Base-by-base conservation (phyloP, 2,888 invertebrate genomes). In the Strigamia crassipes region DNA sequence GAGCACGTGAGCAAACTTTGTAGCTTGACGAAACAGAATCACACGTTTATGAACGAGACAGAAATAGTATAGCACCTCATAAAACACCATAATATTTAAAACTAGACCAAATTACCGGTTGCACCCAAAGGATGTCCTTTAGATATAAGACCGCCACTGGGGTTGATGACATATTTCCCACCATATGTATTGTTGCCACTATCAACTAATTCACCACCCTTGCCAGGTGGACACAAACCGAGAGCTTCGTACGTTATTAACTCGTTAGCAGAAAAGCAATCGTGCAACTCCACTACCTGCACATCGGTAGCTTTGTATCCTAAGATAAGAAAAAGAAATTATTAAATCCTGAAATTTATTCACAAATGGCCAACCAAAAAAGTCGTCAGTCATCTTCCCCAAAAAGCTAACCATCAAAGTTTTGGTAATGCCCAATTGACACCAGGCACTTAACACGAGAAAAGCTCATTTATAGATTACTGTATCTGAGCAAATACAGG, bases 41-140 rank as follows among this genome's bases (percentile, higher is more conserved):
- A n/a, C n/a, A n/a, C n/a, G n/a, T n/a, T n/a, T n/a, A n/a, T n/a
- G n/a, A n/a, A n/a, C n/a, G n/a, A n/a, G n/a, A n/a, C n/a, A n/a
- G n/a, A n/a, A n/a, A n/a, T n/a, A n/a, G n/a, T n/a, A n/a, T n/a
- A n/a, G n/a, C n/a, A n/a, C n/a, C 23, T 15, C 66, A 23, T 13
- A 23, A 66, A 41, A 41, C 41, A 41, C 12, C 3, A 46, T 46
- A 15, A 46, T 46, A 13, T 6, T 31, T 13, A 27, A 73, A 73
- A 73, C 10, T 2, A 13, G 9, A 73, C 41, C 13, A 23, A 73
- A 85, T 84, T 87, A 86, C 95, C 97, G 12, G 98, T 99, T 0
- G 98, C 98, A 79, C 98, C 99, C 82, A 99, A 90, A 15, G 98
- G 99, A 91, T 99, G 99, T 0, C 98, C 98, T 89, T 99, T 99